phyloP scores from a whole-genome alignment of 2,113 vertebrate genomes.

The Eptatretus burgeri region DNA sequence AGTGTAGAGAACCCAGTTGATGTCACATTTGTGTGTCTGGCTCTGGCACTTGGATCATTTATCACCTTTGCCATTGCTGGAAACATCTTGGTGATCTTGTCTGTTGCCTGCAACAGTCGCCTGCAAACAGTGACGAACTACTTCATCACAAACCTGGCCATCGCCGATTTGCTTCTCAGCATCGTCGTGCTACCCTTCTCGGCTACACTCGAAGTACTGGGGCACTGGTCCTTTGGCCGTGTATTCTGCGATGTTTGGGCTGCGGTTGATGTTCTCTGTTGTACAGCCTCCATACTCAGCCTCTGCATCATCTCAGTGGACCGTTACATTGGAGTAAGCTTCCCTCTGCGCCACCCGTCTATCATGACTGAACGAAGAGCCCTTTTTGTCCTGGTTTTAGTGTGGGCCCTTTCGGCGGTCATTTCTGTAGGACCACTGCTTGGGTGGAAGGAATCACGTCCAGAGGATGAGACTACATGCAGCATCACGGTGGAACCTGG shows the following conservation, averaged over 20 bases:
- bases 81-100: conserved; percentile 75
- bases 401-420: conserved; percentile 61
- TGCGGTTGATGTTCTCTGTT: conserved; percentile 74
- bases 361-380: conserved; percentile 62
- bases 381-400: conserved; percentile 45
- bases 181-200: conserved; percentile 75
- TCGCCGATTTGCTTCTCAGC: conserved; percentile 65
- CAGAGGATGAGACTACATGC: conserved; percentile 42
- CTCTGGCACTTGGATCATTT: conserved; percentile 57
- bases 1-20: too few relatives aligned
- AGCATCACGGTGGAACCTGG: conserved; percentile 69
- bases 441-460: conserved; percentile 73
- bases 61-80: conserved; percentile 70
- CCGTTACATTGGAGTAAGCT: conserved; percentile 67
- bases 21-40: conserved; percentile 26
- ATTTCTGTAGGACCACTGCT: conserved; percentile 86
- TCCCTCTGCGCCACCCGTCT: conserved; percentile 58
- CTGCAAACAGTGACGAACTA: conserved; percentile 83
- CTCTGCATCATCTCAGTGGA: conserved; percentile 87
- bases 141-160: conserved; percentile 77
- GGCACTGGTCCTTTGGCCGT: conserved; percentile 63
- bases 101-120: conserved; percentile 77
- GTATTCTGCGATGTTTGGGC: conserved; percentile 93
- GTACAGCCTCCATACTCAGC: conserved; percentile 80
- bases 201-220: conserved; percentile 46